Evolutionary conservation across 2,797 vertebrate species (phyloP).

Genomic region (Brotula barbata): DNA sequence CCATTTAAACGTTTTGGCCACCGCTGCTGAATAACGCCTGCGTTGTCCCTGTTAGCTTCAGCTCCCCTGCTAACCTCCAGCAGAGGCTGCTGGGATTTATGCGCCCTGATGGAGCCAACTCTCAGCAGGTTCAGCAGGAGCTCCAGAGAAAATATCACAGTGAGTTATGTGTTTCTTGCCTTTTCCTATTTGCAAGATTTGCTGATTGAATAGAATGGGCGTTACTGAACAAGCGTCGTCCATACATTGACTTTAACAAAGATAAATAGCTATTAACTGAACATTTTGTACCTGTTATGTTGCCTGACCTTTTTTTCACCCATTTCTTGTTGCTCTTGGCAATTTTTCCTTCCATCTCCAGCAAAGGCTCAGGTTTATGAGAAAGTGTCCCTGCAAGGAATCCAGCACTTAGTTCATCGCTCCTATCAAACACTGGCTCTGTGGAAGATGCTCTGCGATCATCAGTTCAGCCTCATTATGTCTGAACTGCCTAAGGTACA

Average conservation of each 20-base stretch:
- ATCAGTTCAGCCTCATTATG: constrained; percentile 92
- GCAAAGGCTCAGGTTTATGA: constrained; percentile 93
- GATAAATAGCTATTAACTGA: not conserved
- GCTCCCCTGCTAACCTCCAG: constrained; percentile 89
- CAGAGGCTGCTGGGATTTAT: constrained; percentile 92
- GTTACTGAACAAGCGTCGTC: too few relatives aligned
- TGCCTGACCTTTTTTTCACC: not conserved
- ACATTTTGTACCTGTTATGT: not conserved
- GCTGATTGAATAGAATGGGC: not conserved
- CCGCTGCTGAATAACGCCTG: constrained; percentile 21
- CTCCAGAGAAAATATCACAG: constrained; percentile 95
- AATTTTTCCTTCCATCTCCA: constrained; percentile 42
- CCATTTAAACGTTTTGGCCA: too few relatives aligned
- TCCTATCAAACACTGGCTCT: constrained; percentile 92
- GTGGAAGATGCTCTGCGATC: constrained; percentile 96
- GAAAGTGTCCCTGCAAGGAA: constrained; percentile 91
- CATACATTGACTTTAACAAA: not conserved
- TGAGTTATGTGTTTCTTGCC: constrained; percentile 64
- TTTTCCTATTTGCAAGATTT: constrained; percentile 5
- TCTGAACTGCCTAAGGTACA: constrained; percentile 93
- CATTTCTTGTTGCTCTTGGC: not conserved
- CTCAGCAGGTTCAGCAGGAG: constrained; percentile 96
- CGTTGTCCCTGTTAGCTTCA: constrained; percentile 74
- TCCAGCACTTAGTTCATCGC: constrained; percentile 92
- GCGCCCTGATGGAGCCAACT: constrained; percentile 88